A percentile compares a stretch with the other conserved stretches of the same genome.
These are phyloP conservation scores for Beris chalybata DNA, from an alignment of 2,888 invertebrate species.

Conservation along the genomic window DNA sequence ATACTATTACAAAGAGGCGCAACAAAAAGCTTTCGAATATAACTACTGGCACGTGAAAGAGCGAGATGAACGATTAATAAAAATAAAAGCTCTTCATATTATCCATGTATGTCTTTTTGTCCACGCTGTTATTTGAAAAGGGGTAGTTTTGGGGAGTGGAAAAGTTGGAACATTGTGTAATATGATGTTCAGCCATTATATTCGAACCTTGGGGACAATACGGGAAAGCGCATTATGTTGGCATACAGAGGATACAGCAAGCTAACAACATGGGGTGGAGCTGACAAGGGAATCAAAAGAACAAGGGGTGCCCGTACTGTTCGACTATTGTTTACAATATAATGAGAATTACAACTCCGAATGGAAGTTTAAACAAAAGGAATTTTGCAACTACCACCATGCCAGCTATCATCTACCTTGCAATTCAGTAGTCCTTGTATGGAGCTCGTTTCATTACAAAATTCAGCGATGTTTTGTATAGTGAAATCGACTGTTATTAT, in stretches of 20 bases:
- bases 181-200: conserved; percentile 28
- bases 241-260: conserved; percentile 19
- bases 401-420: not conserved
- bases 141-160: conserved; percentile 23
- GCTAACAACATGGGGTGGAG: conserved; percentile 18
- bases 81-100: conserved; percentile 20
- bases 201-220: conserved; percentile 28
- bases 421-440: not conserved
- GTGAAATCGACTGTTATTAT: too few species aligned
- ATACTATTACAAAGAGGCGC: not conserved
- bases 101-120: conserved; percentile 5
- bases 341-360: conserved; percentile 30
- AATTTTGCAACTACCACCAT: conserved; percentile 9
- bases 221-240: conserved; percentile 29
- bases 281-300: not conserved
- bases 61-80: not conserved
- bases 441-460: too few species aligned
- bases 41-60: not conserved
- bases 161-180: conserved; percentile 26
- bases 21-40: conserved; percentile 11
- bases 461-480: too few species aligned
- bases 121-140: conserved; percentile 19
- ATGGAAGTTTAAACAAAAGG: conserved; percentile 27
- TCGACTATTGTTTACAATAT: conserved; percentile 20
- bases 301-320: not conserved